Evolutionary conservation across 1,140 invertebrate genomes (phyloP).

Genomic region (Ptiloglossa arizonensis): DNA sequence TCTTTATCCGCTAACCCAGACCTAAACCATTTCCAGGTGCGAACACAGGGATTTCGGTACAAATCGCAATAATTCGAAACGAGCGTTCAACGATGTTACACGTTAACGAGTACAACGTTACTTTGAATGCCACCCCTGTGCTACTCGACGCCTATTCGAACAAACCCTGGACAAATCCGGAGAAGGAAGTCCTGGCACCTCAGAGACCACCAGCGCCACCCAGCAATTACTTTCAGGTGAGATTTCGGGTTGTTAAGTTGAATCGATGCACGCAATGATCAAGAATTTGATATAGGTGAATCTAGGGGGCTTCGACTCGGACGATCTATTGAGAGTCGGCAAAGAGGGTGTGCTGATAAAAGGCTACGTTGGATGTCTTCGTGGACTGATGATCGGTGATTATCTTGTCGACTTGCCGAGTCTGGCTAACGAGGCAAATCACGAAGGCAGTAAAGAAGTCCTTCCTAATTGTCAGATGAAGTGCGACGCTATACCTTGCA

Average conservation of each 20-base stretch:
- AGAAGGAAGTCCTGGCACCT: conserved; percentile 92
- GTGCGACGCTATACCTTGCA: conserved; percentile 92
- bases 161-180: conserved; percentile 92
- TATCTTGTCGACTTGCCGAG: conserved; percentile 89
- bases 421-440: conserved; percentile 87
- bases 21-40: conserved; percentile 79
- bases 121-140: conserved; percentile 86
- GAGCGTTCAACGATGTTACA: conserved; percentile 89
- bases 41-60: conserved; percentile 90
- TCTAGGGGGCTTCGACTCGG: conserved; percentile 91
- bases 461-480: conserved; percentile 93
- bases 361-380: conserved; percentile 93
- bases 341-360: conserved; percentile 83
- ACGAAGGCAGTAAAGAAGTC: conserved; percentile 88
- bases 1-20: neutral
- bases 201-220: conserved; percentile 91
- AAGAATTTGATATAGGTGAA: conserved; percentile 83
- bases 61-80: conserved; percentile 90
- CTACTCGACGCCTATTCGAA: conserved; percentile 90
- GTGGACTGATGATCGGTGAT: conserved; percentile 93
- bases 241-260: neutral
- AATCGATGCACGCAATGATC: conserved; percentile 34
- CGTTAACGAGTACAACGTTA: conserved; percentile 90
- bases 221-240: conserved; percentile 90
- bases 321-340: conserved; percentile 86